These are phyloP conservation scores for Macrocentrus cingulum DNA, from an alignment of 1,140 invertebrate species.

Conservation along the genomic window DNA sequence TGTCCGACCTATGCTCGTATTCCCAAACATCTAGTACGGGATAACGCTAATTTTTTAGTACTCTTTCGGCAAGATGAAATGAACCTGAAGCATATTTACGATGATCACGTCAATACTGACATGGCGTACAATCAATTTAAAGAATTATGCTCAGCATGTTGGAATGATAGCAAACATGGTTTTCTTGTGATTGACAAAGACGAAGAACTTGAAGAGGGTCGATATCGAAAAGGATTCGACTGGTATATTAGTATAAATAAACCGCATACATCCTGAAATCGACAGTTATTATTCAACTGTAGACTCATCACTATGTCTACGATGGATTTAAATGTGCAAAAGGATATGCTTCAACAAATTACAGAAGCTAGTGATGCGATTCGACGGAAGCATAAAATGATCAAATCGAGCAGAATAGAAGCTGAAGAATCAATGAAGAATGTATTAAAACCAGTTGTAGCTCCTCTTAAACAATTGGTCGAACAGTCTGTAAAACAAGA, in stretches of 20 bases:
- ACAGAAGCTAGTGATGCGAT: conserved; percentile 28
- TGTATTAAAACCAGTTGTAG: conserved; percentile 23
- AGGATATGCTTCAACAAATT: conserved; percentile 22
- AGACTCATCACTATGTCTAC: too few relatives aligned
- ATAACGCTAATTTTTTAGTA: not conserved
- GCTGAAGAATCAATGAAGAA: conserved; percentile 15
- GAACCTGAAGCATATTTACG: conserved; percentile 2
- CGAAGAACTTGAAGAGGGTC: not conserved
- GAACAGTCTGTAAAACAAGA: too few relatives aligned
- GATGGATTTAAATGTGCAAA: not conserved
- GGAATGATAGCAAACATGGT: too few relatives aligned
- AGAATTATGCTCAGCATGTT: too few relatives aligned
- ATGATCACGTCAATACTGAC: not conserved
- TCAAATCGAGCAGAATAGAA: conserved; percentile 18
- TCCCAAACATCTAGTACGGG: not conserved
- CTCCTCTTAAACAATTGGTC: conserved; percentile 21
- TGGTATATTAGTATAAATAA: conserved; percentile 1
- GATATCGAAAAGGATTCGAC: conserved; percentile 1
- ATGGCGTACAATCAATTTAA: too few relatives aligned
- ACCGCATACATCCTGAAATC: not conserved
- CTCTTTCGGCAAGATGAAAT: too few relatives aligned
- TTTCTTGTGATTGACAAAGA: not conserved
- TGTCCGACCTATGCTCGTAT: conserved; percentile 4
- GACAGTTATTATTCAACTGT: too few relatives aligned
- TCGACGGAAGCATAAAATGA: conserved; percentile 24